A percentile compares a stretch with the other conserved stretches of the same genome.
phyloP scores from a whole-genome alignment of 2,113 vertebrate species.

The Mesembrinibis cayennensis region DNA sequence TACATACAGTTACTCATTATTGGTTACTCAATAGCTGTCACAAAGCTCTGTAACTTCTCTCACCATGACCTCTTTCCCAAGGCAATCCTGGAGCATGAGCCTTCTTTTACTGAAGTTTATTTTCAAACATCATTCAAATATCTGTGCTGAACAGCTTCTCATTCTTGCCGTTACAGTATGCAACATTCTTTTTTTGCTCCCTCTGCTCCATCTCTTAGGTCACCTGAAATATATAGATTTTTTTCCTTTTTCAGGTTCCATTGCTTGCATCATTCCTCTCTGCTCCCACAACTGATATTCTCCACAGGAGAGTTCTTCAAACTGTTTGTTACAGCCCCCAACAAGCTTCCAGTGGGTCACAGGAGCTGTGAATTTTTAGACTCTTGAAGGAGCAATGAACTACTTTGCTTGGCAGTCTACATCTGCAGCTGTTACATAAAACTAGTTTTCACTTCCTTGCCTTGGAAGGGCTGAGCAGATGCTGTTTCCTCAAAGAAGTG shows the following conservation, averaged over 20 bases:
- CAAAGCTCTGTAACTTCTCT: neutral
- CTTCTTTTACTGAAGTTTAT: neutral
- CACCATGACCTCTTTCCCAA: neutral
- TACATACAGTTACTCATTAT: neutral
- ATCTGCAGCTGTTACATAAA: neutral
- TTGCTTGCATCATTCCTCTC: neutral
- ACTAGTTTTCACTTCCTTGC: neutral
- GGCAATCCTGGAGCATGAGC: neutral
- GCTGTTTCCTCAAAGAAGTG: constrained; percentile 8
- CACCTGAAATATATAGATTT: neutral
- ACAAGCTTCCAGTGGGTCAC: neutral
- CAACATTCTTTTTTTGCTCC: neutral
- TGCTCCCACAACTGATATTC: neutral
- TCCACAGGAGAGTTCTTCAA: neutral
- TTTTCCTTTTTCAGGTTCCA: neutral
- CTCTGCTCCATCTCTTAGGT: neutral
- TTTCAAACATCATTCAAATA: neutral
- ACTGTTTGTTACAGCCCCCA: neutral
- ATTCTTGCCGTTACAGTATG: neutral
- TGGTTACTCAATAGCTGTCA: neutral
- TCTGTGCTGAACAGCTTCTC: neutral
- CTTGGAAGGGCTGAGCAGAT: constrained; percentile 3
- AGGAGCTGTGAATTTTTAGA: constrained; percentile 9
- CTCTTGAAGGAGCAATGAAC: neutral
- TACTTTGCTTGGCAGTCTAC: constrained; percentile 2